Evolutionary conservation across 2,113 vertebrate genomes (phyloP).

Genomic region (Cepphus grylle): DNA sequence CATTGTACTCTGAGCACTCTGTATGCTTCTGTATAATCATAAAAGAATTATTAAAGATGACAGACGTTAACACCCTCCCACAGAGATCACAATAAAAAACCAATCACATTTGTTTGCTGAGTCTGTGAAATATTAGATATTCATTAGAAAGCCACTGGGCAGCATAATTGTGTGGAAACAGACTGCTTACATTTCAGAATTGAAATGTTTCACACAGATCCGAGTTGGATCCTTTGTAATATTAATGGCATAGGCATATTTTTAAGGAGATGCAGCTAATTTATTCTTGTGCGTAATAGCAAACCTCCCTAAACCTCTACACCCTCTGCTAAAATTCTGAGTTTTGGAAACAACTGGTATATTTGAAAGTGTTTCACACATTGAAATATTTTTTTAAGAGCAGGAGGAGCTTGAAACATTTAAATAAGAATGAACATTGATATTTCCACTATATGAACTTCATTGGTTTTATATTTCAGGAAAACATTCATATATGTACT

Average conservation of each 20-base stretch:
- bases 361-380: not conserved
- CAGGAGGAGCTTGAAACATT: not conserved
- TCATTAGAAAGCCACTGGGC: constrained; percentile 4
- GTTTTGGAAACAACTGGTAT: not conserved
- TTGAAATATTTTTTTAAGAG: not conserved
- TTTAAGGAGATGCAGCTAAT: not conserved
- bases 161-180: constrained; percentile 9
- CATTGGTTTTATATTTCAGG: not conserved
- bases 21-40: not conserved
- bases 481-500: not conserved
- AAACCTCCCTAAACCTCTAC: not conserved
- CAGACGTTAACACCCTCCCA: not conserved
- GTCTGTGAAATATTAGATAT: not conserved
- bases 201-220: not conserved
- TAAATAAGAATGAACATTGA: not conserved
- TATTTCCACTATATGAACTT: not conserved
- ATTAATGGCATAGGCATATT: not conserved
- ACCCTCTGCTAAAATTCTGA: not conserved
- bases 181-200: not conserved
- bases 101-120: not conserved
- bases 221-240: not conserved
- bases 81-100: not conserved
- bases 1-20: not conserved
- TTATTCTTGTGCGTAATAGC: not conserved
- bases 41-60: not conserved